Percentiles rank a stretch among this genome's conserved stretches.
These are phyloP conservation scores for Sceliomorpha sp. DNA, from an alignment of 2,888 invertebrate species.

Conservation along the genomic window DNA sequence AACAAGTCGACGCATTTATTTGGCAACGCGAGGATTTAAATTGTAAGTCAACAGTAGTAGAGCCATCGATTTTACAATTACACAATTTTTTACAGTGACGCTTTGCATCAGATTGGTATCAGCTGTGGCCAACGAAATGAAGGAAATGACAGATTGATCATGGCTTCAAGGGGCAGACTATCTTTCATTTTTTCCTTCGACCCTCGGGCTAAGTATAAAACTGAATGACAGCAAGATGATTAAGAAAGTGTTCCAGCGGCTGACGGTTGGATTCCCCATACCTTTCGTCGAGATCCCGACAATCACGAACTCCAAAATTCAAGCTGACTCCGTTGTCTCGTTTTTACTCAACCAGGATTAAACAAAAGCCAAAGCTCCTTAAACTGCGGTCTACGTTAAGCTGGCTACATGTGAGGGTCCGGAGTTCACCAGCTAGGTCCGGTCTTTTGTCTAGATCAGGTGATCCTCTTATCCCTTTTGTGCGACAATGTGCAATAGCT, in stretches of 20 bases:
- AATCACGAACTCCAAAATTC: slow-evolving; percentile 53
- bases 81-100: no score
- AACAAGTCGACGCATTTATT: slow-evolving; percentile 9
- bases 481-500: slow-evolving; percentile 48
- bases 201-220: slow-evolving; percentile 16
- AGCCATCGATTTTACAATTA: no score
- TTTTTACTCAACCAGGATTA: slow-evolving; percentile 70
- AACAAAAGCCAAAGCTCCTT: slow-evolving; percentile 79
- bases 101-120: background rate
- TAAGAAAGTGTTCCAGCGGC: slow-evolving; percentile 45
- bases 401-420: slow-evolving; percentile 79
- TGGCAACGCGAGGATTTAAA: background rate
- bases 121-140: background rate
- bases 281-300: slow-evolving; percentile 24
- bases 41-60: no score
- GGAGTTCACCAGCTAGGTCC: slow-evolving; percentile 57
- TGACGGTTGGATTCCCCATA: slow-evolving; percentile 31
- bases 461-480: slow-evolving; percentile 71
- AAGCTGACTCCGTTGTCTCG: slow-evolving; percentile 54
- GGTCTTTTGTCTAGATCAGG: slow-evolving; percentile 77
- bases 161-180: background rate
- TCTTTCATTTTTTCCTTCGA: slow-evolving; percentile 7
- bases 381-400: slow-evolving; percentile 79
- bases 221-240: slow-evolving; percentile 26
- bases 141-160: slow-evolving; percentile 4